These are phyloP conservation scores for Tretioscincus oriximinensis DNA, from an alignment of 2,113 vertebrate genomes.

Conservation along the genomic window DNA sequence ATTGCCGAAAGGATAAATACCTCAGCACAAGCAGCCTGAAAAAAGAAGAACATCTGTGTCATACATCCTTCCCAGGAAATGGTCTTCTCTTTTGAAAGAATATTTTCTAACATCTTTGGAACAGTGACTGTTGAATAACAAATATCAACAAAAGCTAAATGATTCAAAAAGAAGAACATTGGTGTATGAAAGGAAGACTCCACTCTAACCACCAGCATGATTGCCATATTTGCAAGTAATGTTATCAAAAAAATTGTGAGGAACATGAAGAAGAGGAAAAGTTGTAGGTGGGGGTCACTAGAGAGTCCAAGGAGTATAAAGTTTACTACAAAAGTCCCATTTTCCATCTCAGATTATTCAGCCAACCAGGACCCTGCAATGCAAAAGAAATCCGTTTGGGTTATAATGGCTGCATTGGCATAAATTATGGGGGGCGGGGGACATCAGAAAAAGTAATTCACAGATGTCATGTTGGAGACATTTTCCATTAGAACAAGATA, in stretches of 20 bases:
- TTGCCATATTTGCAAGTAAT: slow-evolving; percentile 13
- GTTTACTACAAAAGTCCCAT: background rate
- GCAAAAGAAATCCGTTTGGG: no score
- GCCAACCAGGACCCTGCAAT: background rate
- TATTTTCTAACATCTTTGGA: slow-evolving; percentile 21
- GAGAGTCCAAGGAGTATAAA: slow-evolving; percentile 44
- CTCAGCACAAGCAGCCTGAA: slow-evolving; percentile 12
- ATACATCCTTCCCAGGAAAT: background rate
- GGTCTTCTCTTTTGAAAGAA: background rate
- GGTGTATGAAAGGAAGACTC: background rate
- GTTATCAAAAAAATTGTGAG: background rate
- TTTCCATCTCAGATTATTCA: background rate
- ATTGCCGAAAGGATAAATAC: slow-evolving; percentile 24
- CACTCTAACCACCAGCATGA: slow-evolving; percentile 6
- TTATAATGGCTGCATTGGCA: no score
- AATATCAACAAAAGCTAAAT: slow-evolving; percentile 24
- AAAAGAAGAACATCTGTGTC: slow-evolving; percentile 26
- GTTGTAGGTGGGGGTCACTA: slow-evolving; percentile 9
- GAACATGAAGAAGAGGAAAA: slow-evolving; percentile 26
- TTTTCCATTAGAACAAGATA: no score
- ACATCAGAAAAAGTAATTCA: no score
- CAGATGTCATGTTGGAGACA: no score
- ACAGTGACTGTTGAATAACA: slow-evolving; percentile 11
- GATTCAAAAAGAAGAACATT: slow-evolving; percentile 30
- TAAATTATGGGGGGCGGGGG: no score